These are phyloP conservation scores for Hycleus cichorii DNA, from an alignment of 1,140 invertebrate species.

Conservation along the genomic window DNA sequence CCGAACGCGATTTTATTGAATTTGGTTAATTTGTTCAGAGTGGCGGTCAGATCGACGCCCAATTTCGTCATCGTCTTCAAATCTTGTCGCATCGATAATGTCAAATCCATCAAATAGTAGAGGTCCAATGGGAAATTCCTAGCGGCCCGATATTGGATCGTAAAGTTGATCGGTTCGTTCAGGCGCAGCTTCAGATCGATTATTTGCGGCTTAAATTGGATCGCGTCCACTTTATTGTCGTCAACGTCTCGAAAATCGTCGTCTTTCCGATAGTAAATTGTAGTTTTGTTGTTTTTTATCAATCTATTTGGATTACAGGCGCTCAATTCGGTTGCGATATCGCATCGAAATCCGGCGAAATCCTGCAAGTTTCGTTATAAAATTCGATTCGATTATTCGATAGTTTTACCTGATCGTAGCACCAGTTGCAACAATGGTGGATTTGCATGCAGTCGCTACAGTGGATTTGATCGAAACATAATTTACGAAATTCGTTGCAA, in stretches of 20 bases:
- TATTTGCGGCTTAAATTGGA: conserved; percentile 23
- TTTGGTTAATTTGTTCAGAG: conserved; percentile 53
- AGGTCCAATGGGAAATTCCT: conserved; percentile 87
- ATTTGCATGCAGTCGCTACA: background rate
- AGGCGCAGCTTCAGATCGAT: conserved; percentile 16
- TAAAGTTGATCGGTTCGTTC: conserved; percentile 29
- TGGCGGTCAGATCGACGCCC: conserved; percentile 56
- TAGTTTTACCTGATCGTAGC: background rate
- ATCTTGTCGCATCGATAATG: conserved; percentile 82
- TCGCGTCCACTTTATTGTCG: background rate
- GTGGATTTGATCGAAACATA: background rate
- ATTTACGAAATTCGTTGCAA: no score
- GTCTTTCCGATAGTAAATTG: background rate
- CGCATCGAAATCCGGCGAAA: background rate
- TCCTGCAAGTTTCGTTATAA: background rate
- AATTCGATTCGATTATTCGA: background rate
- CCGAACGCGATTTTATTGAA: conserved; percentile 75
- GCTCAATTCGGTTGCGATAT: background rate
- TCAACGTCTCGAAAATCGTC: background rate
- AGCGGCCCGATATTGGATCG: conserved; percentile 43
- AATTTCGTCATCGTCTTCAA: conserved; percentile 69
- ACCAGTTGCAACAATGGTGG: conserved; percentile 3
- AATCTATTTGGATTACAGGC: background rate
- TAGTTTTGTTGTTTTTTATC: background rate
- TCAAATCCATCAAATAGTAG: conserved; percentile 88